These are phyloP conservation scores for Heliconius hewitsoni DNA, from an alignment of 1,140 invertebrate species.

Conservation along the genomic window DNA sequence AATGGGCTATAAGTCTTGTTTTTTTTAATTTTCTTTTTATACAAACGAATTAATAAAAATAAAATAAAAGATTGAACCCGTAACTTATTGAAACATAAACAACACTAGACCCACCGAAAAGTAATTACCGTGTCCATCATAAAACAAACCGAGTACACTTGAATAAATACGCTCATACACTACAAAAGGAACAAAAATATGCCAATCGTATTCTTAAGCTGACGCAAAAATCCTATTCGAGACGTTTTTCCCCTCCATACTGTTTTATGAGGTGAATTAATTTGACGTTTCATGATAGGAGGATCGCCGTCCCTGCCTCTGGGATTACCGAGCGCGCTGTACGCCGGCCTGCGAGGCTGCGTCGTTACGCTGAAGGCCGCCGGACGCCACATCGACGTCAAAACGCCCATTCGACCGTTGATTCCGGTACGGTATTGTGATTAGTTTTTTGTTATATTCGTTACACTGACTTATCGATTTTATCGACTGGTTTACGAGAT, in stretches of 20 bases:
- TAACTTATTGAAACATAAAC: background rate
- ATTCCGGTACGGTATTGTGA: conserved; percentile 65
- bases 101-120: background rate
- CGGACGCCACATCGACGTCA: conserved; percentile 72
- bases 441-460: conserved; percentile 37
- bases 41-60: too few species aligned
- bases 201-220: conserved; percentile 32
- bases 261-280: conserved; percentile 46
- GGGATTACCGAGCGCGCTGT: conserved; percentile 72
- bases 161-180: conserved; percentile 11
- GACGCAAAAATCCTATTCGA: conserved; percentile 32
- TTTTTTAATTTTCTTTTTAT: too few species aligned
- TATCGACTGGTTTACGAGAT: background rate
- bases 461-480: background rate
- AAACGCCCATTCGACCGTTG: conserved; percentile 69
- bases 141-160: conserved; percentile 14
- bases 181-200: conserved; percentile 34
- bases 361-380: conserved; percentile 75
- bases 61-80: too few species aligned
- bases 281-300: conserved; percentile 57
- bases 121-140: conserved; percentile 7
- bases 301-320: conserved; percentile 76
- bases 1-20: background rate
- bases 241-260: conserved; percentile 34
- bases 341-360: conserved; percentile 73